Percentiles rank a stretch among this genome's conserved stretches.
These are phyloP conservation scores for Cherax quadricarinatus DNA, from an alignment of 1,140 invertebrate genomes.

Conservation along the genomic window DNA sequence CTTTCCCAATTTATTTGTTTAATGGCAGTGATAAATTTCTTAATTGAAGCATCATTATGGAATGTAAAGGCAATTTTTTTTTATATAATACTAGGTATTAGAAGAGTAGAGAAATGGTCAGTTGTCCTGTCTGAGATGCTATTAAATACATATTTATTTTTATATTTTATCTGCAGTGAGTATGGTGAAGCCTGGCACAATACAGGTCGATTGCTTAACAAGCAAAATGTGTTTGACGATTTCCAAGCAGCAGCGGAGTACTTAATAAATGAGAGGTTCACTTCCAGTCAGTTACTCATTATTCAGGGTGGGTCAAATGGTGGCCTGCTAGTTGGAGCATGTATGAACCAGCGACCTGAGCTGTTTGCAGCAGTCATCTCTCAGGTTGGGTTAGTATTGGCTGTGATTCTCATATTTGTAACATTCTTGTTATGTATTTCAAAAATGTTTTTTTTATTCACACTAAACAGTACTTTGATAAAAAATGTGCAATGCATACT, in stretches of 20 bases:
- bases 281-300: conserved; percentile 84
- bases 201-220: conserved; percentile 91
- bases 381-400: conserved; percentile 89
- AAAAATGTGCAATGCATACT: too few relatives aligned
- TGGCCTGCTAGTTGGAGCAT: conserved; percentile 94
- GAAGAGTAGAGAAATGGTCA: too few relatives aligned
- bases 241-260: conserved; percentile 96
- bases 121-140: too few relatives aligned
- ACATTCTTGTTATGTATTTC: background rate
- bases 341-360: conserved; percentile 96
- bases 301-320: conserved; percentile 98
- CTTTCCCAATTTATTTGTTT: too few relatives aligned
- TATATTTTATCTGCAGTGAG: conserved; percentile 81
- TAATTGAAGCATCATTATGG: too few relatives aligned
- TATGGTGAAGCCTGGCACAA: conserved; percentile 99
- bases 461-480: background rate
- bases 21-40: too few relatives aligned
- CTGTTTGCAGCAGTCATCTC: conserved; percentile 93
- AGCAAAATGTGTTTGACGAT: conserved; percentile 99
- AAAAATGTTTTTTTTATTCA: background rate
- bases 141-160: too few relatives aligned
- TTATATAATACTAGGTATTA: too few relatives aligned
- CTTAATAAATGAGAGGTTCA: conserved; percentile 90
- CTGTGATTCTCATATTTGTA: too few relatives aligned
- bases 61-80: too few relatives aligned